Evolutionary conservation across 2,113 vertebrate species (phyloP).

Genomic region (Dromiciops gliroides): DNA sequence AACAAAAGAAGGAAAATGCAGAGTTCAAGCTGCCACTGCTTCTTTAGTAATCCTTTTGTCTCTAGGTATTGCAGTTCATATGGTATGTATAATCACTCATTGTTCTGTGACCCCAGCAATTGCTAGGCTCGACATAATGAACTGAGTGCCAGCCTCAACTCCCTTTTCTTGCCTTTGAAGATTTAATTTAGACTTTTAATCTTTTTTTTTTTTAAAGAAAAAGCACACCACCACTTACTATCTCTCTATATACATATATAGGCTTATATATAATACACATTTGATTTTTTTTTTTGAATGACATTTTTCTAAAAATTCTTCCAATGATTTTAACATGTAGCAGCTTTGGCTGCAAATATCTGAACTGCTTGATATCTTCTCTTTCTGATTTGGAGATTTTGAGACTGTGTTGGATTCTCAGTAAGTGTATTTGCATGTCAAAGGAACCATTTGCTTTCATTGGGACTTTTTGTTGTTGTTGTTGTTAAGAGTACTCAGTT

Average conservation of each 20-base stretch:
- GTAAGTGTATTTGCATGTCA: not conserved
- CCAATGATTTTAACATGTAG: not conserved
- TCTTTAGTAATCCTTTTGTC: not conserved
- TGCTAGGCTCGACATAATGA: not conserved
- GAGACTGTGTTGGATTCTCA: not conserved
- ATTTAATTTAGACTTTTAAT: not conserved
- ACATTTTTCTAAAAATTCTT: not conserved
- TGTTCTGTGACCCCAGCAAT: slow-evolving; percentile 1
- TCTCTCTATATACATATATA: not conserved
- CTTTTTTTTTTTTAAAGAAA: not conserved
- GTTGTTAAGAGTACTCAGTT: not conserved
- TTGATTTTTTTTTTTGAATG: not conserved
- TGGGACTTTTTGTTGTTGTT: not conserved
- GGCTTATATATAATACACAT: not conserved
- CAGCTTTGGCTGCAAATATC: not conserved
- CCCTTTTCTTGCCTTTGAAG: not conserved
- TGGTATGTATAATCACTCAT: not conserved
- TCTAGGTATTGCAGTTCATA: not conserved
- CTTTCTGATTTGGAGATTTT: not conserved
- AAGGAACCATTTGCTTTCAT: not conserved
- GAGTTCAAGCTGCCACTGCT: not conserved
- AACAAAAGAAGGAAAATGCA: not conserved
- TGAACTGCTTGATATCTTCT: not conserved
- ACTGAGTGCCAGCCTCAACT: not conserved
- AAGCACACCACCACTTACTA: not conserved